These are phyloP conservation scores for Poeciliopsis retropinna DNA, from an alignment of 2,113 vertebrate genomes.

Conservation along the genomic window DNA sequence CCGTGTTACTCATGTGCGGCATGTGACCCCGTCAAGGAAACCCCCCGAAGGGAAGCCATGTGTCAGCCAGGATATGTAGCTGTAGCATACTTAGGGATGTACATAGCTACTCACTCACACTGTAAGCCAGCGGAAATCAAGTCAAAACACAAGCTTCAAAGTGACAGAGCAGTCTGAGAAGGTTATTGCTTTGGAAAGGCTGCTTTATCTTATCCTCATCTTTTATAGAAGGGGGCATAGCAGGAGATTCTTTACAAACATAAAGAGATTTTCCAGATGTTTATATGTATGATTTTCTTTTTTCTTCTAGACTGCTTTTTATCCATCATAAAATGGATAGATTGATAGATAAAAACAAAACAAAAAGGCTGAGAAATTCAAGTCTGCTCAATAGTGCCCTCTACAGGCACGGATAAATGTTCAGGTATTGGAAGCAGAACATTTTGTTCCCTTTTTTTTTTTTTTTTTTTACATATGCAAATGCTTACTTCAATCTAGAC, in stretches of 20 bases:
- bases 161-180: conserved; percentile 24
- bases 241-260: conserved; percentile 23
- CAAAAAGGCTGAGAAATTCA: no score
- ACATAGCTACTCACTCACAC: conserved; percentile 50
- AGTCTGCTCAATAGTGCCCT: neutral
- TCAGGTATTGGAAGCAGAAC: neutral
- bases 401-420: neutral
- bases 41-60: conserved; percentile 50
- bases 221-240: neutral
- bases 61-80: conserved; percentile 57
- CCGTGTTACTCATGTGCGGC: conserved; percentile 67
- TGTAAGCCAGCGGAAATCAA: conserved; percentile 32
- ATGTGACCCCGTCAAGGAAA: conserved; percentile 72
- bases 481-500: neutral
- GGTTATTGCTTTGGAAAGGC: conserved; percentile 38
- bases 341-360: neutral
- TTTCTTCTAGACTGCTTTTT: neutral
- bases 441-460: neutral
- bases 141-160: conserved; percentile 13
- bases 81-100: neutral
- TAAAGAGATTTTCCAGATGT: conserved; percentile 42
- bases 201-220: conserved; percentile 35
- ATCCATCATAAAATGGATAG: neutral
- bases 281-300: neutral
- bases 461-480: neutral